Evolutionary conservation across 1,140 invertebrate species (phyloP).

Genomic region (Coelopa frigida): DNA sequence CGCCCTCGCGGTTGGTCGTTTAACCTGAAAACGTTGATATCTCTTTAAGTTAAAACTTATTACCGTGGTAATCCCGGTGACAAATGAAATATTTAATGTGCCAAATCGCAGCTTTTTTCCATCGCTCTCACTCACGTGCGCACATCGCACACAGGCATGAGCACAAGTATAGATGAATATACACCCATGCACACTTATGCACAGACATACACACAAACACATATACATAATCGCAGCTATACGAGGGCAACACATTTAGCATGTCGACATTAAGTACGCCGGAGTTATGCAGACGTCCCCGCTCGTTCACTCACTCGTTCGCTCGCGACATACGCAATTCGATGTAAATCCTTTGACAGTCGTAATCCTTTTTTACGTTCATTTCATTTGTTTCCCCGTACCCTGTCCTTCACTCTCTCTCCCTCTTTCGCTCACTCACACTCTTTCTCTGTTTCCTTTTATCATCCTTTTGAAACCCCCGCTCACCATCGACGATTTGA

Average conservation of each 20-base stretch:
- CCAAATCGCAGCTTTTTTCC: too few species aligned
- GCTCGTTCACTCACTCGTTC: background rate
- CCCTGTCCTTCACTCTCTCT: background rate
- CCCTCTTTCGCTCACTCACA: background rate
- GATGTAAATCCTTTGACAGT: conserved; percentile 12
- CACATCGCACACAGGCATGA: conserved; percentile 4
- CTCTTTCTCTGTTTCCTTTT: background rate
- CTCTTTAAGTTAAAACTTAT: conserved; percentile 41
- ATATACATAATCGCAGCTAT: background rate
- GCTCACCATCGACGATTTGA: background rate
- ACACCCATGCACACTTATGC: conserved; percentile 2
- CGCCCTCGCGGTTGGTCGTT: too few species aligned
- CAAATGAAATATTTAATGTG: conserved; percentile 35
- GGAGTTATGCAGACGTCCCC: background rate
- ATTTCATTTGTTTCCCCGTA: background rate
- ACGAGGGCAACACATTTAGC: background rate
- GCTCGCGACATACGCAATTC: conserved; percentile 7
- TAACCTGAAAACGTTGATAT: too few species aligned
- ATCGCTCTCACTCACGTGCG: too few species aligned
- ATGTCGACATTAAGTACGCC: background rate
- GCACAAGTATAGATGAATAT: background rate
- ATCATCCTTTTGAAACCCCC: too few species aligned
- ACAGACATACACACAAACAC: background rate
- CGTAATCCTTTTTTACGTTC: conserved; percentile 8
- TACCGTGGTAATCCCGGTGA: conserved; percentile 43